A percentile compares a stretch with the other conserved stretches of the same genome.
phyloP scores from a whole-genome alignment of 2,888 invertebrate species.

The Crossocerus cetratus region DNA sequence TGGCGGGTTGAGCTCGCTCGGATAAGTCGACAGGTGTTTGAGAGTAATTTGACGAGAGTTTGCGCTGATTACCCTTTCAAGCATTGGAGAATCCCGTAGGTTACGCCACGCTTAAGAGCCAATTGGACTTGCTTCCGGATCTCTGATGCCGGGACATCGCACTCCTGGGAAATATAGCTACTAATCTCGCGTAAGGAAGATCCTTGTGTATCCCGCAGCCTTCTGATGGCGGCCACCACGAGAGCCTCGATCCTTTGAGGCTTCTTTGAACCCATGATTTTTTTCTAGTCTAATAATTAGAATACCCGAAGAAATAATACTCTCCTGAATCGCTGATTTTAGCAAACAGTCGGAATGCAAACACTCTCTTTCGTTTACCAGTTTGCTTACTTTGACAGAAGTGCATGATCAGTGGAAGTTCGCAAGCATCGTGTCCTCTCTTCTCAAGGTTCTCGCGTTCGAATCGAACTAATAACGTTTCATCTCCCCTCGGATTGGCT shows the following conservation, averaged over 20 bases:
- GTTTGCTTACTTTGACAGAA: background rate
- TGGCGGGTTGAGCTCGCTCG: no score
- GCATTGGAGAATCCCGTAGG: slow-evolving; percentile 70
- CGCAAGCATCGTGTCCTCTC: no score
- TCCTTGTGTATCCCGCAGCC: slow-evolving; percentile 68
- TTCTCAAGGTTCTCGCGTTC: no score
- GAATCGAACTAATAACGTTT: no score
- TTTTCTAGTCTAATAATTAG: background rate
- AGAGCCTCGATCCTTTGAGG: slow-evolving; percentile 67
- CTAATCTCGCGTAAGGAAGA: slow-evolving; percentile 71
- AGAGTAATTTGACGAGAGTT: no score
- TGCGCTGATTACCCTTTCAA: slow-evolving; percentile 60
- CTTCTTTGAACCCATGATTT: slow-evolving; percentile 43
- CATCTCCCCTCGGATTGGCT: no score
- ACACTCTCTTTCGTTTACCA: background rate
- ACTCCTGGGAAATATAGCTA: slow-evolving; percentile 69
- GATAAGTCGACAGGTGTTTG: no score
- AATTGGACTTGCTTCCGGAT: slow-evolving; percentile 66
- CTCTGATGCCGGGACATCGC: slow-evolving; percentile 61
- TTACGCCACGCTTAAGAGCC: slow-evolving; percentile 68
- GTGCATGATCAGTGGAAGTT: no score
- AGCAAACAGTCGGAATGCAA: background rate
- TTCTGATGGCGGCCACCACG: slow-evolving; percentile 70
- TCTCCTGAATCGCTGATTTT: background rate
- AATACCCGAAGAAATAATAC: background rate